phyloP scores from a whole-genome alignment of 2,888 invertebrate species.

The Chloroclystis v-ata region DNA sequence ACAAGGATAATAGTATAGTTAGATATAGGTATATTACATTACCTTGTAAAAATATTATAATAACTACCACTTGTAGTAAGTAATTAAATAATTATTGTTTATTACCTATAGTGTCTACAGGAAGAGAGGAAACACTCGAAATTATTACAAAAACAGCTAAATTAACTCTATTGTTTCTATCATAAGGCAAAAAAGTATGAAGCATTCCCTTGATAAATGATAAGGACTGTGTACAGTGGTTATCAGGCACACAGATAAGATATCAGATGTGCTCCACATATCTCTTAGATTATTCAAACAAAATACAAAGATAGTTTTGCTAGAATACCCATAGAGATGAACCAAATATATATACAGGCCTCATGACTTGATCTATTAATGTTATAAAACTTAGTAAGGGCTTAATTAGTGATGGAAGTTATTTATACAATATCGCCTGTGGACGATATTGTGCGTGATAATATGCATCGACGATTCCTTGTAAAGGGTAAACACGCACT shows the following conservation, averaged over 20 bases:
- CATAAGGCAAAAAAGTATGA: conserved; percentile 4
- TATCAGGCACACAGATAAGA: conserved; percentile 38
- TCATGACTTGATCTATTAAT: no score
- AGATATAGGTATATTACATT: no score
- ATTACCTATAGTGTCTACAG: no score
- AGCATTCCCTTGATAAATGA: conserved; percentile 13
- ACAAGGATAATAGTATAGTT: no score
- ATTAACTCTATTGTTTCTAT: background rate
- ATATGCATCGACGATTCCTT: conserved; percentile 42
- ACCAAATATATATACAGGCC: background rate
- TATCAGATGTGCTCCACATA: conserved; percentile 25
- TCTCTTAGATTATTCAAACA: conserved; percentile 8
- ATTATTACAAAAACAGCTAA: background rate
- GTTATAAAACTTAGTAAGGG: no score
- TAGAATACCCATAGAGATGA: conserved; percentile 7
- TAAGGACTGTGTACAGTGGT: conserved; percentile 16
- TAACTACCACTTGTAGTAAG: no score
- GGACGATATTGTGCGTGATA: conserved; percentile 51
- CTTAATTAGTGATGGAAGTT: no score
- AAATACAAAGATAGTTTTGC: conserved; percentile 12
- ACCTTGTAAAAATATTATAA: no score
- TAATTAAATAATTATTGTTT: no score
- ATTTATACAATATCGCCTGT: conserved; percentile 57
- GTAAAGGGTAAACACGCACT: conserved; percentile 1
- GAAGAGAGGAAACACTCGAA: no score